Percentiles rank a stretch among this genome's conserved stretches.
Conservation (phyloP, 1,140 invertebrate genomes). For the Lanistes nyassanus region DNA sequence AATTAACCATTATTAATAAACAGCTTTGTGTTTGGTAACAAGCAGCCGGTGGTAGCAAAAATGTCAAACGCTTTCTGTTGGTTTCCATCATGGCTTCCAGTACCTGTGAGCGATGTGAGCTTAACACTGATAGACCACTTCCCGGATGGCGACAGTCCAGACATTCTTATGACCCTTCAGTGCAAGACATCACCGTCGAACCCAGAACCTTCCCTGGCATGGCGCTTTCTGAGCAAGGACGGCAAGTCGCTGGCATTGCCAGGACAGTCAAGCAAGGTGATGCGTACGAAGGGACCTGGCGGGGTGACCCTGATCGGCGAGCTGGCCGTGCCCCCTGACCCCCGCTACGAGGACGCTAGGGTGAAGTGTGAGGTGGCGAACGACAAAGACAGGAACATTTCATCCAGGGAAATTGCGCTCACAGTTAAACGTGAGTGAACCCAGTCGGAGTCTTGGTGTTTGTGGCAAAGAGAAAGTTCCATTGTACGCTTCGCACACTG, state of each 20-base stretch:
- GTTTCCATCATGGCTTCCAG: not conserved
- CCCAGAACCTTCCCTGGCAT: constrained; percentile 15
- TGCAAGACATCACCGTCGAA: constrained; percentile 3
- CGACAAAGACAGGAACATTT: not conserved
- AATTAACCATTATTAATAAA: not conserved
- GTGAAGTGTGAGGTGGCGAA: constrained; percentile 15
- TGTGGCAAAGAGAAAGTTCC: no score
- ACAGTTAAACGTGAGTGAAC: constrained; percentile 19
- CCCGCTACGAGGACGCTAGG: constrained; percentile 6
- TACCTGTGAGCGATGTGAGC: not conserved
- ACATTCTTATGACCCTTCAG: constrained; percentile 14
- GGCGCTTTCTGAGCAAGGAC: constrained; percentile 15
- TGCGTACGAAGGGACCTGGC: not conserved
- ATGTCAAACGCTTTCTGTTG: not conserved
- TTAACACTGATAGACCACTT: not conserved
- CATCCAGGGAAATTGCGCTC: not conserved
- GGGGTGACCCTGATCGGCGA: constrained; percentile 11
- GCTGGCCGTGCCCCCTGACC: constrained; percentile 8
- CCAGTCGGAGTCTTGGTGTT: no score
- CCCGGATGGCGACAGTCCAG: not conserved
- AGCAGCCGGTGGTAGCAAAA: no score
- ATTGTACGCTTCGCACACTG: no score
- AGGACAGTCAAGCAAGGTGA: not conserved
- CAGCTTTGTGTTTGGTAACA: not conserved
- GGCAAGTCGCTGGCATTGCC: constrained; percentile 10